These are phyloP conservation scores for Dasyornis broadbenti DNA, from an alignment of 2,113 vertebrate species.

Conservation along the genomic window DNA sequence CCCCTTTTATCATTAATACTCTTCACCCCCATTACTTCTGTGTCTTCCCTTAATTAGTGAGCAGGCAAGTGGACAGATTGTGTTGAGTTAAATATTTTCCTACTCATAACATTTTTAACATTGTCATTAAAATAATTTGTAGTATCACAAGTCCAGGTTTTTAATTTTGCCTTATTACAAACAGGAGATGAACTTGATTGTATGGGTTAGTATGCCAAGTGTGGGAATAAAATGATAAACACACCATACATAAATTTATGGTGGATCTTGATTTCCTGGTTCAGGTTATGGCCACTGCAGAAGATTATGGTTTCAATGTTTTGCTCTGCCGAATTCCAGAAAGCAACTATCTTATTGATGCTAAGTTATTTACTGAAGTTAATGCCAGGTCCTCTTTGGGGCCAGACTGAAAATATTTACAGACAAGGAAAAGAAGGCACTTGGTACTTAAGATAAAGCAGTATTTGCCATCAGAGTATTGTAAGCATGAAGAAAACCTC, in stretches of 20 bases:
- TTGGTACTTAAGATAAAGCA: neutral
- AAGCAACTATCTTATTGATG: neutral
- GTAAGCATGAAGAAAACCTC: neutral
- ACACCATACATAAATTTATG: neutral
- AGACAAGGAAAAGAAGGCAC: neutral
- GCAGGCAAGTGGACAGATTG: neutral
- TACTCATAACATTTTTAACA: neutral
- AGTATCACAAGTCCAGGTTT: neutral
- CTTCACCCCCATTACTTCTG: neutral
- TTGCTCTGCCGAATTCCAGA: neutral
- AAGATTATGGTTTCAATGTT: neutral
- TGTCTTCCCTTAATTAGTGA: neutral
- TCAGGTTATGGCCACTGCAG: neutral
- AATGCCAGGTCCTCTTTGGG: neutral
- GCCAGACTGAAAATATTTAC: neutral
- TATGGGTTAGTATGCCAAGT: neutral
- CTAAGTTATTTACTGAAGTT: neutral
- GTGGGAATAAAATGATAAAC: neutral
- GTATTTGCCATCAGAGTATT: neutral
- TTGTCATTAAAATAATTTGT: neutral
- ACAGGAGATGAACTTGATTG: neutral
- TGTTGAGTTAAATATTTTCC: neutral
- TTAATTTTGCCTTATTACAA: neutral
- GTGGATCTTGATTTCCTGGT: neutral
- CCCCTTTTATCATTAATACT: neutral